Base-by-base conservation (phyloP, 2,113 vertebrate genomes). In the Cochlearius cochlearius region DNA sequence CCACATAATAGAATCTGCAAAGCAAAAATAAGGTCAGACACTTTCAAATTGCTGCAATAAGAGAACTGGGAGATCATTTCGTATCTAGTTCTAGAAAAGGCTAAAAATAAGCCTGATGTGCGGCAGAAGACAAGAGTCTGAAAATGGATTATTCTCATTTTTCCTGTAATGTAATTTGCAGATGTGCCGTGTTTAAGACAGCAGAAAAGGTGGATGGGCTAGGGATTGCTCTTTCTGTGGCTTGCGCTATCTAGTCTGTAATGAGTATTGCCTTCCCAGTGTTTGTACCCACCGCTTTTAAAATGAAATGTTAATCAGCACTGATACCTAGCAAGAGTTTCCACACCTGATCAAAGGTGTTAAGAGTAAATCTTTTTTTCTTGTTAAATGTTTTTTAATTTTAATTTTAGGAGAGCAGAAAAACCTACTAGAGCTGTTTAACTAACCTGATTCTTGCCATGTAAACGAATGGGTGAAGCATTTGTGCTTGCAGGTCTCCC, bases 131-230 rank as follows among this genome's bases (percentile, higher is more conserved):
- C 60, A 68, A 68, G 63, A 67, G 90, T 12, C 84, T 90, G 96
- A 76, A 97, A 97, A 97, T 90, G 87, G 95, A 96, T 96, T 96
- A 85, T 93, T 95, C 91, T 96, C 87, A 78, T 97, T 91, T 95
- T 86, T 82, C 86, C 89, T 87, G 71, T 92, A 95, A 95, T 90
- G 62, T 29, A 97, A 95, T 97, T 91, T 97, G 87, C 60, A 85
- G 77, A 72, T 90, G 77, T 76, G 91, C 89, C 12, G 2, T 58
- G 72, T 72, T 94, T 64, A 87, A 87, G 92, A 30, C 80, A 84
- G 83, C 50, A 92, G 62, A 47, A 81, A 39, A 47, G 66, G 45
- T 85, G 69, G 23, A 41, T 10, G 41, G 67, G 68, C 36, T 16
- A 30, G 66, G 39, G 59, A 25, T 19, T 34, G 92, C 6, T 71